Evolutionary conservation across 2,113 vertebrate genomes (phyloP).

Genomic region (Phalacrocorax pelagicus): DNA sequence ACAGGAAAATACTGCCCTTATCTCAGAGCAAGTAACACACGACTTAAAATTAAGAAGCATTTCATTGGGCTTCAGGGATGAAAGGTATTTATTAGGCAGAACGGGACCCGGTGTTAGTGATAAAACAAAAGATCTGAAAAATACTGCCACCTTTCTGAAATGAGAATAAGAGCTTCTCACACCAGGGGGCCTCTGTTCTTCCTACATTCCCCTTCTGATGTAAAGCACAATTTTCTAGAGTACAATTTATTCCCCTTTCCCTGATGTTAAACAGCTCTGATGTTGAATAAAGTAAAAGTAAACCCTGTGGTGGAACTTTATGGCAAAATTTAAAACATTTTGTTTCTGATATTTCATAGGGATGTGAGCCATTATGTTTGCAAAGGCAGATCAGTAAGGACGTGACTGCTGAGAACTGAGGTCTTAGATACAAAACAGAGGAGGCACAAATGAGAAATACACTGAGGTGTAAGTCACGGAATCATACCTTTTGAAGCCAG

Average conservation of each 20-base stretch:
- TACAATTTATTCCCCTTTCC: slow-evolving; percentile 22
- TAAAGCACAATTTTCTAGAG: slow-evolving; percentile 31
- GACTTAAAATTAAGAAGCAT: slow-evolving; percentile 45
- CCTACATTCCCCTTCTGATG: slow-evolving; percentile 41
- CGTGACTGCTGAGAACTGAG: neutral
- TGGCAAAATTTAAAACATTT: slow-evolving; percentile 17
- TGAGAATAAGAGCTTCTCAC: slow-evolving; percentile 26
- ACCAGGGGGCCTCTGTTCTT: slow-evolving; percentile 25
- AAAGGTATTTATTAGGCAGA: slow-evolving; percentile 57
- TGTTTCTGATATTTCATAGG: slow-evolving; percentile 42
- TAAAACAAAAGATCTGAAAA: slow-evolving; percentile 48
- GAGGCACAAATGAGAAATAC: neutral
- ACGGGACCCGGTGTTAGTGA: neutral
- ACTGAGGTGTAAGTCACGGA: neutral
- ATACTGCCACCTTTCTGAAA: slow-evolving; percentile 36
- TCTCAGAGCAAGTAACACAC: neutral
- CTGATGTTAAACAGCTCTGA: slow-evolving; percentile 25
- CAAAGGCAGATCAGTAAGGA: neutral
- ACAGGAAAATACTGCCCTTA: neutral
- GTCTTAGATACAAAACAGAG: neutral
- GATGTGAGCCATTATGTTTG: slow-evolving; percentile 21
- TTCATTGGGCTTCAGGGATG: slow-evolving; percentile 37
- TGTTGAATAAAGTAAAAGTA: slow-evolving; percentile 42
- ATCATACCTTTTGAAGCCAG: neutral
- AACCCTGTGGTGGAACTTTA: slow-evolving; percentile 32